These are phyloP conservation scores for Augiades crinisus DNA, from an alignment of 2,888 invertebrate genomes.

Conservation along the genomic window DNA sequence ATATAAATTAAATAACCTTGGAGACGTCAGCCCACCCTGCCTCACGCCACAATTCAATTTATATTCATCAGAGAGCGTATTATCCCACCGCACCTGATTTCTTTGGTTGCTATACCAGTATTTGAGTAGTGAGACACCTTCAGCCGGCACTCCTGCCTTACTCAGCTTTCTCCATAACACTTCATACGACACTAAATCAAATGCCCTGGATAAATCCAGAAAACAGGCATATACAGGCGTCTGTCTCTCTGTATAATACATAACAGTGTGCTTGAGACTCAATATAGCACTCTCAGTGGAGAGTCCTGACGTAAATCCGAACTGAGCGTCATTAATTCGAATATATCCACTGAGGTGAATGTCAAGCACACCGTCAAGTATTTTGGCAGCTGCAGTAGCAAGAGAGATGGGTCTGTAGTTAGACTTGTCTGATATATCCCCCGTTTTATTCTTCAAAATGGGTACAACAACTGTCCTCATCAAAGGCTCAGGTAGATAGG, in stretches of 20 bases:
- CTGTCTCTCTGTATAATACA: no score
- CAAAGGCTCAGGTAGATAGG: constrained; percentile 1
- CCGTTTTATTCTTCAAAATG: constrained; percentile 1
- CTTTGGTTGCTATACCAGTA: constrained; percentile 12
- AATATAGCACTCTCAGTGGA: no score
- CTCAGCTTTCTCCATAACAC: constrained; percentile 16
- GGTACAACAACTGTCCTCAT: not conserved
- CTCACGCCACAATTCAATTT: constrained; percentile 27
- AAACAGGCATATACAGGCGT: no score
- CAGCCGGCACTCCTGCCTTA: not conserved
- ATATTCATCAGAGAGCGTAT: constrained; percentile 9
- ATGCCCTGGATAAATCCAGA: no score
- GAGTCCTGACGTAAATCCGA: no score
- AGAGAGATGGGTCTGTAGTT: constrained; percentile 2
- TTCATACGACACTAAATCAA: constrained; percentile 20
- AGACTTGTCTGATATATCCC: not conserved
- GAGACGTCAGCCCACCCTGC: constrained; percentile 25
- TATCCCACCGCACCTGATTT: constrained; percentile 21
- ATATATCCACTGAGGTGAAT: constrained; percentile 14
- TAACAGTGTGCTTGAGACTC: no score
- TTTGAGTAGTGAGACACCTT: not conserved
- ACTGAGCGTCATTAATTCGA: constrained; percentile 14
- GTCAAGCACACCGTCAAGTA: constrained; percentile 26
- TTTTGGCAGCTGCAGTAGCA: constrained; percentile 28
- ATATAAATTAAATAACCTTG: constrained; percentile 19